Evolutionary conservation across 92 coral and sea anemone species (phyloP), one percentile per base, ranked within the genome.

Genomic region (Meandrina meandrites): DNA sequence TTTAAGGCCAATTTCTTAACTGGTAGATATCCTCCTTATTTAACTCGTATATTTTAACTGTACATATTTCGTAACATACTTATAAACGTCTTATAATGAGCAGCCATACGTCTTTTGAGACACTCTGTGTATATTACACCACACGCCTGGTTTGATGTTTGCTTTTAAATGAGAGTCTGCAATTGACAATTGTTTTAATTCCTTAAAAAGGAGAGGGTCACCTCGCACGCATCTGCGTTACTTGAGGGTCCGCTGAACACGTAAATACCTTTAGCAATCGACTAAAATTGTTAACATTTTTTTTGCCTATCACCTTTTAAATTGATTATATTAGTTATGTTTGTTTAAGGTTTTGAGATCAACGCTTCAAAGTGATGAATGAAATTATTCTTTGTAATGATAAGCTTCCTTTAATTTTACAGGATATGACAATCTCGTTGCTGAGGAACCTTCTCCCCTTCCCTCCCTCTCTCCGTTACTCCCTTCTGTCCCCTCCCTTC

Each of bases 21-120:
- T n/a, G n/a, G 36, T 32, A 11, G 24, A 51, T 69, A 40, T 50
- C 4, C n/a, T 24, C 60, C 81, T 21, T 82, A 68, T 82, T 68
- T 82, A 82, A 67, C 32, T 34, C 10, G 30, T 40, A 28, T 82
- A 57, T 82, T 81, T 81, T 24, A 62, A 37, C 84, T 82, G 78
- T 82, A 82, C 35, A 82, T 82, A 68, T 31, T 69, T n/a, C 28
- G 14, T 62, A n/a, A 24, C 35, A 17, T 37, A 64, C 74, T 80
- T 60, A 4, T 24, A 19, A 66, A n/a, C n/a, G n/a, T 60, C 14
- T 60, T n/a, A n/a, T n/a, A n/a, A n/a, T n/a, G n/a, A n/a, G 22
- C 13, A 6, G 5, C 48, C 69, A 71, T 21, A 32, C 37, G 18
- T 17, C 60, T 77, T n/a, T 22, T 30, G 17, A 18, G 17, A 78